Evolutionary conservation across 2,113 vertebrate species (phyloP).

Genomic region (Melierax canorus): DNA sequence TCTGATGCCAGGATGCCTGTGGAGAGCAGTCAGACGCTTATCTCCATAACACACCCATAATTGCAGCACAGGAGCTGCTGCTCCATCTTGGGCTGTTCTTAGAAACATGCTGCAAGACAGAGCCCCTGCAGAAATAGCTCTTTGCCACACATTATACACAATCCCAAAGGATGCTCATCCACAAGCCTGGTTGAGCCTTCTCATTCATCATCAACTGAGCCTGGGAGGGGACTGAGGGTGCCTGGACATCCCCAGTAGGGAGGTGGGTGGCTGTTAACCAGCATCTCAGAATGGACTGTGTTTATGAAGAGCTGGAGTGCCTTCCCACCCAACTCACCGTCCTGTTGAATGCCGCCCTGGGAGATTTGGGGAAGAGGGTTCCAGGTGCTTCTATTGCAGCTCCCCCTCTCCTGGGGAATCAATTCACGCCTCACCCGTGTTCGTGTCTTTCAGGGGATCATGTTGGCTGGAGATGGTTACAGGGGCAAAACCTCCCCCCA

Average conservation of each 20-base stretch:
- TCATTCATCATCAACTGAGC: not conserved
- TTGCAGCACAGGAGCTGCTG: not conserved
- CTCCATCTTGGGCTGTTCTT: not conserved
- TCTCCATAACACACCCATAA: not conserved
- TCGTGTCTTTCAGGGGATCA: constrained; percentile 73
- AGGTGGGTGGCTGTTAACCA: not conserved
- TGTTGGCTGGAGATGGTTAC: constrained; percentile 92
- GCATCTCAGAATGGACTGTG: not conserved
- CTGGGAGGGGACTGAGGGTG: not conserved
- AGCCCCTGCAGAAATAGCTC: not conserved
- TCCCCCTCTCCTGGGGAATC: not conserved
- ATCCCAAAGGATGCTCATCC: not conserved
- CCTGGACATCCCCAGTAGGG: not conserved
- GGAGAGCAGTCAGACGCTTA: not conserved
- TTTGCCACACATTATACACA: not conserved
- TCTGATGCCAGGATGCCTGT: not conserved
- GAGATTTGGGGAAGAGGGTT: not conserved
- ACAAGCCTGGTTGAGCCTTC: not conserved
- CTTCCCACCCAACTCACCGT: not conserved
- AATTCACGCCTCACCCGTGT: not conserved
- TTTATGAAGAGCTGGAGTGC: not conserved
- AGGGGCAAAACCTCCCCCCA: constrained; percentile 93
- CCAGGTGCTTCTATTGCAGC: not conserved
- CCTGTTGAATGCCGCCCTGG: not conserved
- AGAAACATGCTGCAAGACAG: not conserved